Evolutionary conservation across 2,797 vertebrate genomes (phyloP).

Genomic region (Muscicapa comitata): DNA sequence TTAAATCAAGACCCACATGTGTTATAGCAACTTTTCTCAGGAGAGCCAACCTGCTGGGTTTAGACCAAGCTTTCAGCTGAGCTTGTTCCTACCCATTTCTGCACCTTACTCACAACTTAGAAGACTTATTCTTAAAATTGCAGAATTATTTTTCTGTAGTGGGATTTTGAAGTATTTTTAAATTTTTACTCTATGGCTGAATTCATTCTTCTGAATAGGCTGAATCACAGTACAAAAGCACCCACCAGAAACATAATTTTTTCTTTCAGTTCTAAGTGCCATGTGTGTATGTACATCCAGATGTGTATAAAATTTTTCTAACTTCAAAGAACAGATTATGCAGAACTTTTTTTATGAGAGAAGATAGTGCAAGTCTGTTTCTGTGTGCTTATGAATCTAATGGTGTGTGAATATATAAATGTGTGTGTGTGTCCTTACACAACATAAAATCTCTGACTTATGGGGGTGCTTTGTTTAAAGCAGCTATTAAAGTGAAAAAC

Average conservation of each 20-base stretch:
- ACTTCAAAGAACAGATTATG: neutral
- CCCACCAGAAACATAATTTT: neutral
- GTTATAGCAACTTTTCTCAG: neutral
- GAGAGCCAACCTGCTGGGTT: neutral
- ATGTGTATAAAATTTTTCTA: neutral
- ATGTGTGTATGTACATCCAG: neutral
- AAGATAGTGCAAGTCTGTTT: neutral
- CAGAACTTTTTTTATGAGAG: neutral
- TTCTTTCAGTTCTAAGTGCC: neutral
- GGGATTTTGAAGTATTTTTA: neutral
- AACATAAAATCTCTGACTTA: neutral
- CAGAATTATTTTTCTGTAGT: neutral
- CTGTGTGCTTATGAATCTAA: neutral
- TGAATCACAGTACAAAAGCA: neutral
- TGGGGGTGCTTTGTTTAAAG: slow-evolving; percentile 16
- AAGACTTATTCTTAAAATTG: neutral
- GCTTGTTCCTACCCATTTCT: neutral
- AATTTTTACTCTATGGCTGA: neutral
- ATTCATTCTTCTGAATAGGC: neutral
- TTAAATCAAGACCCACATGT: neutral
- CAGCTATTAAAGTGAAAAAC: neutral
- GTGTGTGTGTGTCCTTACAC: neutral
- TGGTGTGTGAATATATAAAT: neutral
- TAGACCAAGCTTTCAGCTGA: neutral
- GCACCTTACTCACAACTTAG: neutral